Evolutionary conservation across 2,888 invertebrate species (phyloP).

Genomic region (Antitype chi): DNA sequence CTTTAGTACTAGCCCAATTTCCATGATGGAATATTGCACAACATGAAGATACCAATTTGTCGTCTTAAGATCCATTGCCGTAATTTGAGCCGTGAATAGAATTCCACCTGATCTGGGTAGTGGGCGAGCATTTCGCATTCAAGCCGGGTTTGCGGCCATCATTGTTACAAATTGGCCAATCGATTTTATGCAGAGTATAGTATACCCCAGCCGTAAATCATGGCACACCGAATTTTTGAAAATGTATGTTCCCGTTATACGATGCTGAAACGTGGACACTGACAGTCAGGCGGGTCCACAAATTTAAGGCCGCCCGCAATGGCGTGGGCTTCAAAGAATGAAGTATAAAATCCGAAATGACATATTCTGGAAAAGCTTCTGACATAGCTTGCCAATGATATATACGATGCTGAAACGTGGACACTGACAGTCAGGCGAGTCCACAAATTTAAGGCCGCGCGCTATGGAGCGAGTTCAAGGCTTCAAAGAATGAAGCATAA

Average conservation of each 20-base stretch:
- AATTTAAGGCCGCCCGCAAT: not conserved
- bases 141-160: conserved; percentile 5
- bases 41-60: conserved; percentile 39
- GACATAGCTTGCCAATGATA: too few relatives aligned
- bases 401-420: too few relatives aligned
- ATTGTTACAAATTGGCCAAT: conserved; percentile 14
- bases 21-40: conserved; percentile 28
- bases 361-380: too few relatives aligned
- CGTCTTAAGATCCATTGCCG: conserved; percentile 16
- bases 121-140: conserved; percentile 23
- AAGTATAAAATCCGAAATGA: too few relatives aligned
- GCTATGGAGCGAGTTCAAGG: too few relatives aligned
- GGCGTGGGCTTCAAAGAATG: too few relatives aligned
- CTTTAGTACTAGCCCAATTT: conserved; percentile 13
- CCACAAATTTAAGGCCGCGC: too few relatives aligned
- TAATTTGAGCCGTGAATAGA: conserved; percentile 27
- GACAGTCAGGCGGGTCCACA: not conserved
- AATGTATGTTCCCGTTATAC: not conserved
- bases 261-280: not conserved
- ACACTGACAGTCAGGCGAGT: too few relatives aligned
- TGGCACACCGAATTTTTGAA: too few relatives aligned
- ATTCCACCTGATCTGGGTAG: conserved; percentile 23
- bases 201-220: not conserved
- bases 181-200: not conserved
- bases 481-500: too few relatives aligned